Percentiles rank a stretch among this genome's conserved stretches.
phyloP scores from a whole-genome alignment of 2,888 invertebrate genomes.

The Heliothis peltigera region DNA sequence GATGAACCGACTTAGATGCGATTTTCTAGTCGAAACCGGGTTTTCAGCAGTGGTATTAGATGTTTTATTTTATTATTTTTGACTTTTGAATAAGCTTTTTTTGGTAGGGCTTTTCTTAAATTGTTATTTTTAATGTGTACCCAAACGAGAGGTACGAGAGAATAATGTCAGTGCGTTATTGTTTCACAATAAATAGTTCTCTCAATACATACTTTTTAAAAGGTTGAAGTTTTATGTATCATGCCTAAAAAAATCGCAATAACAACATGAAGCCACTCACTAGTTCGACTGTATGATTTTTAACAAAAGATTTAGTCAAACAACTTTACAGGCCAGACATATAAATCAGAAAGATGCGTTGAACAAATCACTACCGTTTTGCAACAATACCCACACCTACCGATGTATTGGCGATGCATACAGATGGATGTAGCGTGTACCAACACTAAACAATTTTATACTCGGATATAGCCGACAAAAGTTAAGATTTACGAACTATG shows the following conservation, averaged over 20 bases:
- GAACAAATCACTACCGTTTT: conserved; percentile 76
- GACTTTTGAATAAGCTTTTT: too few species aligned
- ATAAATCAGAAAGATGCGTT: conserved; percentile 83
- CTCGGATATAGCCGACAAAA: conserved; percentile 80
- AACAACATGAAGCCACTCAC: conserved; percentile 44
- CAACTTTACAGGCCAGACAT: conserved; percentile 70
- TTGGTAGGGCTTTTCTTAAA: too few species aligned
- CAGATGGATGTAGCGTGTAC: conserved; percentile 73
- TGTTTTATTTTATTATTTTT: too few species aligned
- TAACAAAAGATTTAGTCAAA: conserved; percentile 46
- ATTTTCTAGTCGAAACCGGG: too few species aligned
- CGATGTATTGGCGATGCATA: conserved; percentile 66
- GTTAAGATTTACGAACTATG: conserved; percentile 83
- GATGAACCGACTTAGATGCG: too few species aligned
- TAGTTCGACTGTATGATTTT: conserved; percentile 37
- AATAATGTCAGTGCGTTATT: conserved; percentile 8
- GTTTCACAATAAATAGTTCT: conserved; percentile 26
- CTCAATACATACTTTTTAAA: conserved; percentile 41
- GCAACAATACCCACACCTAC: conserved; percentile 50
- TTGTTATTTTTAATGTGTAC: too few species aligned
- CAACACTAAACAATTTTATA: conserved; percentile 83
- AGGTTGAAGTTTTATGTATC: conserved; percentile 10
- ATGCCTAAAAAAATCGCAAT: conserved; percentile 24
- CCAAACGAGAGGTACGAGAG: conserved; percentile 5
- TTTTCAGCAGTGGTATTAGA: too few species aligned